Percentiles rank a stretch among this genome's conserved stretches.
Evolutionary conservation across 2,888 invertebrate genomes (phyloP).

Genomic region (Mythimna loreyi): DNA sequence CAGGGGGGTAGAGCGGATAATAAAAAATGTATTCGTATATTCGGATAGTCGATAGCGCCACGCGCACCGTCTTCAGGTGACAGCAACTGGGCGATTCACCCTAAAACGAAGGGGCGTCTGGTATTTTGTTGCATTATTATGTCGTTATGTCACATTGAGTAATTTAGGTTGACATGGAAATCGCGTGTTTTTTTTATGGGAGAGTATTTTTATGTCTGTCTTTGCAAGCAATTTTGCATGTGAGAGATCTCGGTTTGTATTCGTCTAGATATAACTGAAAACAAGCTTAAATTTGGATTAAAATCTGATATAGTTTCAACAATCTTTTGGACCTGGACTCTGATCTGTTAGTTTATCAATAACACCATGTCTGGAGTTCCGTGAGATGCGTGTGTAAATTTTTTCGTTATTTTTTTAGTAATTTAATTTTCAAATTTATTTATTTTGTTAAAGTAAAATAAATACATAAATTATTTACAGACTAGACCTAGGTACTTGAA

Average conservation of each 20-base stretch:
- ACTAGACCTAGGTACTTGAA: not conserved
- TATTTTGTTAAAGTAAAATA: too few species aligned
- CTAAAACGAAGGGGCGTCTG: constrained; percentile 45
- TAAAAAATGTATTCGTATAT: constrained; percentile 76
- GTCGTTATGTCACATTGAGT: constrained; percentile 15
- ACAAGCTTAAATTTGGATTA: not conserved
- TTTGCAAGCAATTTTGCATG: not conserved
- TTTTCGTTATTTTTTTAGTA: too few species aligned
- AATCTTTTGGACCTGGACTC: not conserved
- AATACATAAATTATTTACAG: not conserved
- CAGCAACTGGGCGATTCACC: constrained; percentile 57
- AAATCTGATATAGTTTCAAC: not conserved
- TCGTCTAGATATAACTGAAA: too few species aligned
- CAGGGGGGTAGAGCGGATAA: constrained; percentile 62
- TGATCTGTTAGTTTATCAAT: too few species aligned
- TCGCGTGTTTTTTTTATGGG: not conserved
- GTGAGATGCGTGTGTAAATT: not conserved
- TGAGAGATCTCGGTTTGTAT: too few species aligned
- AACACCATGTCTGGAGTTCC: not conserved
- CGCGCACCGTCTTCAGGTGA: constrained; percentile 82
- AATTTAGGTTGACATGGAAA: constrained; percentile 39
- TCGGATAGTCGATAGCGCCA: constrained; percentile 70
- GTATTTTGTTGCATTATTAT: constrained; percentile 35
- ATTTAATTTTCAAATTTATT: too few species aligned
- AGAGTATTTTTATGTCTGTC: not conserved